Conservation (phyloP, 2,888 invertebrate genomes). For the Thymelicus sylvestris region DNA sequence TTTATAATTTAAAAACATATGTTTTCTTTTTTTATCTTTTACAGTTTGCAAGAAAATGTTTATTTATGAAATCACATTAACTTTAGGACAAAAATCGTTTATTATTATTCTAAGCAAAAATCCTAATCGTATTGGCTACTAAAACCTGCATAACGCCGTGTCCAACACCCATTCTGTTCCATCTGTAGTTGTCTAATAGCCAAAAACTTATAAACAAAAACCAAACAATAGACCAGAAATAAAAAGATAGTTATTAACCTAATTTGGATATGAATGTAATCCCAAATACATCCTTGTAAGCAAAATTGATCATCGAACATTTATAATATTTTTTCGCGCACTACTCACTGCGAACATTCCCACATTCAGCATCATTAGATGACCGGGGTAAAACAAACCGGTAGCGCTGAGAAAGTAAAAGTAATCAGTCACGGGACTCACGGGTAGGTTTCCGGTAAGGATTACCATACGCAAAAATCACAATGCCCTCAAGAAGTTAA, state of each 20-base stretch:
- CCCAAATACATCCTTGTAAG: not conserved
- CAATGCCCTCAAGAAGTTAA: slow-evolving; percentile 76
- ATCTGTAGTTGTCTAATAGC: no score
- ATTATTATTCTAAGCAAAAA: no score
- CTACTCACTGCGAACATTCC: slow-evolving; percentile 50
- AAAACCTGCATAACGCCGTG: no score
- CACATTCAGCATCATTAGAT: slow-evolving; percentile 60
- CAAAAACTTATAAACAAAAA: no score
- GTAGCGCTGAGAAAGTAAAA: slow-evolving; percentile 63
- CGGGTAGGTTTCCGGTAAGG: slow-evolving; percentile 62
- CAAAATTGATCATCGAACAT: slow-evolving; percentile 40
- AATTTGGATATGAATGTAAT: slow-evolving; percentile 1
- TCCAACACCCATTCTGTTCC: no score
- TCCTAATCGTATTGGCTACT: no score
- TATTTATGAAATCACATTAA: no score
- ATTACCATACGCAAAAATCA: slow-evolving; percentile 79
- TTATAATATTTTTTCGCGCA: slow-evolving; percentile 19
- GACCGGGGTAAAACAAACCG: slow-evolving; percentile 56
- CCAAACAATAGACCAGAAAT: no score
- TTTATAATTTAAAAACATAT: no score
- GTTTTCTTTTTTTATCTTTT: not conserved
- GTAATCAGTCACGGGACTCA: slow-evolving; percentile 82
- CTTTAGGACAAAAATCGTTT: no score
- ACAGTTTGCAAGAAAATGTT: no score
- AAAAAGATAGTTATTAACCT: not conserved